Conservation (phyloP, 2,113 vertebrate species). For the Lipotes vexillifer region DNA sequence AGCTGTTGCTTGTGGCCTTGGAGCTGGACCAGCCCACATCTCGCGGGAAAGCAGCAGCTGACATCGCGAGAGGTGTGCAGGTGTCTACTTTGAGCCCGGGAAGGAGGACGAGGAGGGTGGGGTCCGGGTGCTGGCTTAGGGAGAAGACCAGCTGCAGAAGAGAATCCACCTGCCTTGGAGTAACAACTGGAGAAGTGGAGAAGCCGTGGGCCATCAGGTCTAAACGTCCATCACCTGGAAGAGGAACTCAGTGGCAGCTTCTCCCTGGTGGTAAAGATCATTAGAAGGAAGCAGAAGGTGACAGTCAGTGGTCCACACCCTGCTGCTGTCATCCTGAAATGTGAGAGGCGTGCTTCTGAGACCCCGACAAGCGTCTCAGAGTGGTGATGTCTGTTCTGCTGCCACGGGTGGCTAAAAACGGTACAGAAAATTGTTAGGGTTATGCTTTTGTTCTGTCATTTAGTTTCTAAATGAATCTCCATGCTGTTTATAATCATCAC, state of each 20-base stretch:
- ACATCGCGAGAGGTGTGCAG: rapidly evolving
- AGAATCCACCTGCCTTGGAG: background rate
- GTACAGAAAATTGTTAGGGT: background rate
- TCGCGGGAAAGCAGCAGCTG: background rate
- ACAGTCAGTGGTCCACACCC: background rate
- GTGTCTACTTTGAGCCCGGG: background rate
- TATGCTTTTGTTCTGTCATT: background rate
- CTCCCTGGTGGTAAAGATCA: background rate
- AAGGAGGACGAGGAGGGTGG: background rate
- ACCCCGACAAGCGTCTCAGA: background rate
- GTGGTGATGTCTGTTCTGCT: background rate
- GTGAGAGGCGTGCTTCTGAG: background rate
- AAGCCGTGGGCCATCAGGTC: background rate
- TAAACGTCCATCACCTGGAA: background rate
- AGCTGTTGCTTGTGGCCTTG: background rate
- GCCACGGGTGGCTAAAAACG: background rate
- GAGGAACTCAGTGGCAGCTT: background rate
- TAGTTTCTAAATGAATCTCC: background rate
- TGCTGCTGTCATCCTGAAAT: background rate
- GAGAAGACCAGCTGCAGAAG: background rate
- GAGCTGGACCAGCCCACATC: background rate
- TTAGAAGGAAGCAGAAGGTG: background rate
- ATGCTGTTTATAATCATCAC: background rate
- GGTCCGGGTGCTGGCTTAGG: background rate
- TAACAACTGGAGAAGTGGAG: background rate